Evolutionary conservation across 53 echinoderm and acorn worm genomes (phyloP).

Genomic region (Crossaster papposus): DNA sequence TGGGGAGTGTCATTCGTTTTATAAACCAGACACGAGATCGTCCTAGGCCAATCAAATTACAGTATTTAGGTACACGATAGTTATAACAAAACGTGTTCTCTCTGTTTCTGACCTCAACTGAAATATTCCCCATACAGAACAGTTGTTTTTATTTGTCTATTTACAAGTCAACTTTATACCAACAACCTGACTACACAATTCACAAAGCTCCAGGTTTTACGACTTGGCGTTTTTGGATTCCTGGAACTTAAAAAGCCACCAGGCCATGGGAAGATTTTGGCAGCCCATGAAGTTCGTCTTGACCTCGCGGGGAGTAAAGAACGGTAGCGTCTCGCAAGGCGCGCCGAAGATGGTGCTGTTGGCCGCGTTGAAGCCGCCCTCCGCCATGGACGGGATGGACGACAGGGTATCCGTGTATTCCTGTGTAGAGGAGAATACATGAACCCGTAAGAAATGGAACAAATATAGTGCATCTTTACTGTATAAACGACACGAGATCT

Average conservation of each 20-base stretch:
- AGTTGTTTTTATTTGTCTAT: background rate
- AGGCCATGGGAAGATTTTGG: conserved; percentile 85
- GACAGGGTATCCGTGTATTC: conserved; percentile 72
- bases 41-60: too few relatives aligned
- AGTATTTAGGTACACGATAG: too few relatives aligned
- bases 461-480: background rate
- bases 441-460: background rate
- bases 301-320: conserved; percentile 78
- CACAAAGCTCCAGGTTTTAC: conserved; percentile 24
- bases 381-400: conserved; percentile 76
- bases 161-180: background rate
- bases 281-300: conserved; percentile 90
- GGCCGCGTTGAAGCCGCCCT: conserved; percentile 72
- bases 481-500: too few relatives aligned
- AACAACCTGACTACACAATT: background rate
- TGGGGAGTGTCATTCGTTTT: too few relatives aligned
- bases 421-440: conserved; percentile 50
- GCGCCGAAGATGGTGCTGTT: conserved; percentile 93
- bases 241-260: conserved; percentile 66
- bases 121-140: conserved; percentile 33
- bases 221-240: conserved; percentile 53
- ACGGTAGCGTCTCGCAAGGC: conserved; percentile 80
- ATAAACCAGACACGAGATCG: too few relatives aligned
- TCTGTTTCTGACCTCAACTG: background rate
- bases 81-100: background rate